phyloP scores from a whole-genome alignment of 2,797 vertebrate genomes.

The Myotis myotis region DNA sequence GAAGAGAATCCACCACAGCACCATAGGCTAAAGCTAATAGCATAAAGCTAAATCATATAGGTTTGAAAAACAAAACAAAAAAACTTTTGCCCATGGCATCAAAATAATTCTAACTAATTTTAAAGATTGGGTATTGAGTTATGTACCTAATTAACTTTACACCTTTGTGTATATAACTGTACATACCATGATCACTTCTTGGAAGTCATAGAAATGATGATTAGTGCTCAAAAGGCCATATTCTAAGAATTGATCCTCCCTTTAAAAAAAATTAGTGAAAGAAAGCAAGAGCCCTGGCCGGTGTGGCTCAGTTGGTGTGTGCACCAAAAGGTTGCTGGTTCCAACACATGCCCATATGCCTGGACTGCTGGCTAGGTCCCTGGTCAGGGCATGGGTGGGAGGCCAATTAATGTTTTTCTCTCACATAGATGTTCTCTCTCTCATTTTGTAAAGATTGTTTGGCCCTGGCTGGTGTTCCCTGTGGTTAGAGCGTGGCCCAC shows the following conservation, averaged over 20 bases:
- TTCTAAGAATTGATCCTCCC: background rate
- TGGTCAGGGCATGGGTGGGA: too few species aligned
- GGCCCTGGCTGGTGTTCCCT: too few species aligned
- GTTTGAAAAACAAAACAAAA: background rate
- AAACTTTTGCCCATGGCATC: background rate
- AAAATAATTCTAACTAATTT: conserved; percentile 31
- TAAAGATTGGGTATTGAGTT: background rate
- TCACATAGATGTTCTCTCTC: too few species aligned
- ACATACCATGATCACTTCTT: background rate
- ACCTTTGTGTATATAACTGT: background rate
- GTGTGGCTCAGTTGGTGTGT: too few species aligned
- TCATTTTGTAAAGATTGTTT: too few species aligned
- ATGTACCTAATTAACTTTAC: background rate
- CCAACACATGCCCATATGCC: too few species aligned
- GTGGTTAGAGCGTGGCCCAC: too few species aligned
- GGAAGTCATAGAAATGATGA: background rate
- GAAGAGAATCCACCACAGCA: background rate
- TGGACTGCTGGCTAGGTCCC: too few species aligned
- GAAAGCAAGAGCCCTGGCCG: background rate
- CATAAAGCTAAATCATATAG: background rate
- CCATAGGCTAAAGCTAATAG: background rate
- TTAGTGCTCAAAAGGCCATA: background rate
- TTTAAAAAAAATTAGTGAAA: conserved; percentile 56
- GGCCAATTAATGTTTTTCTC: too few species aligned
- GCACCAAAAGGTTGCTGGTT: too few species aligned